A percentile compares a stretch with the other conserved stretches of the same genome.
Evolutionary conservation across 1,140 invertebrate genomes (phyloP).

Genomic region (Penaeus chinensis): DNA sequence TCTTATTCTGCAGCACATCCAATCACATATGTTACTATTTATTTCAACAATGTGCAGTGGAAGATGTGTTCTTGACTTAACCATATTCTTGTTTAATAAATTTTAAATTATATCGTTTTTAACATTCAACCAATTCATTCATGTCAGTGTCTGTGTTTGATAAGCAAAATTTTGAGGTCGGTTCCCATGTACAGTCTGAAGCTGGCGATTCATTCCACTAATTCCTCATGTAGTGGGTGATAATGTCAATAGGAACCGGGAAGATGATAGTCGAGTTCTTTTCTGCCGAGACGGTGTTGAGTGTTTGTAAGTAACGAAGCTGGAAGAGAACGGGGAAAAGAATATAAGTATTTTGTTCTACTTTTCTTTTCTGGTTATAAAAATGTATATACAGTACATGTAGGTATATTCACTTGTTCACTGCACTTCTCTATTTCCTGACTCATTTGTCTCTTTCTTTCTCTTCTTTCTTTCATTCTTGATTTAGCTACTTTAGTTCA

Average conservation of each 20-base stretch:
- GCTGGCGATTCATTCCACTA: background rate
- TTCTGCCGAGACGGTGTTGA: constrained; percentile 95
- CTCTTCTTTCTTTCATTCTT: too few species aligned
- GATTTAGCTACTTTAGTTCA: too few species aligned
- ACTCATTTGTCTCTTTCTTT: background rate
- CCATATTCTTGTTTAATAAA: too few species aligned
- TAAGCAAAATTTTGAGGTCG: too few species aligned
- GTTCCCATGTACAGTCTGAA: too few species aligned
- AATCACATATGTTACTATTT: too few species aligned
- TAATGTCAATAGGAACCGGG: constrained; percentile 91
- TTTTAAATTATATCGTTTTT: too few species aligned
- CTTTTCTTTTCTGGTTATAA: background rate
- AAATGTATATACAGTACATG: background rate
- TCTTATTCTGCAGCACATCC: too few species aligned
- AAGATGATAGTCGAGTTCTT: constrained; percentile 99
- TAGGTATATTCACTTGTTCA: background rate
- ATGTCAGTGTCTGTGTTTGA: too few species aligned
- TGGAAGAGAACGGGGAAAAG: constrained; percentile 67
- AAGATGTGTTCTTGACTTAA: too few species aligned
- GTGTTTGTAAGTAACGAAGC: constrained; percentile 80
- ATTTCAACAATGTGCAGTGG: too few species aligned
- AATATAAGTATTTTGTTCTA: background rate
- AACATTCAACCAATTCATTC: too few species aligned
- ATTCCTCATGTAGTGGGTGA: constrained; percentile 67
- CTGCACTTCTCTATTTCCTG: background rate